Conservation (phyloP, 2,797 vertebrate species). For the Macroramphosus scolopax region DNA sequence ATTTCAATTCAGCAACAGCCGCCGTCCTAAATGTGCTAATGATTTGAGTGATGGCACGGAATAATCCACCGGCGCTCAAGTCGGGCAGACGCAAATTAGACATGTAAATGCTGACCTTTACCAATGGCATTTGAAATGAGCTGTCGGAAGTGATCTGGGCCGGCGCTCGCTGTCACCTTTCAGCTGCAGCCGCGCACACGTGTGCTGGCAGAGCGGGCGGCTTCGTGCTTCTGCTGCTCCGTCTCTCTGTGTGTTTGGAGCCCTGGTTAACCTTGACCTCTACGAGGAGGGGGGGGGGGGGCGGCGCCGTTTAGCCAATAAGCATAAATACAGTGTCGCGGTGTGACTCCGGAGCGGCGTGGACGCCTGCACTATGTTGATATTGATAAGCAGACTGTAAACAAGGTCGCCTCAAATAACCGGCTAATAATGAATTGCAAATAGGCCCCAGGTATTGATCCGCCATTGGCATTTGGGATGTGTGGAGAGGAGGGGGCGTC, state of each 20-base stretch:
- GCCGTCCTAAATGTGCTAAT: constrained; percentile 66
- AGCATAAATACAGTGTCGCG: constrained; percentile 21
- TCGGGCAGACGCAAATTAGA: constrained; percentile 75
- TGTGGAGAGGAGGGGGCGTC: constrained; percentile 41
- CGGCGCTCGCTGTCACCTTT: constrained; percentile 54
- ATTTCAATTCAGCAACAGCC: constrained; percentile 65
- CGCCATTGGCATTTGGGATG: constrained; percentile 75
- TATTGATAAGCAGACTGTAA: constrained; percentile 78
- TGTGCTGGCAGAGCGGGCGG: background rate
- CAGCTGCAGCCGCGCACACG: constrained; percentile 27
- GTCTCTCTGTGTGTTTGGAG: constrained; percentile 18
- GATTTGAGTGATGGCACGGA: constrained; percentile 86
- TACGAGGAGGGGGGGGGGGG: background rate
- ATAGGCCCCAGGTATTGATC: constrained; percentile 82
- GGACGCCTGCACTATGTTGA: constrained; percentile 29
- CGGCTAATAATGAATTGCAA: constrained; percentile 86
- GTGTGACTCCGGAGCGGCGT: constrained; percentile 6
- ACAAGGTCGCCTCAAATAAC: constrained; percentile 79
- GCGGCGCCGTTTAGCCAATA: constrained; percentile 27
- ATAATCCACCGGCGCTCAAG: constrained; percentile 81
- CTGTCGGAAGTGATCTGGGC: constrained; percentile 72
- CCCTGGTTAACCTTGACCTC: constrained; percentile 69
- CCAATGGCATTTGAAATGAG: constrained; percentile 75
- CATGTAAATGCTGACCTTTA: constrained; percentile 81
- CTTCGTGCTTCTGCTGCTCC: background rate